Conservation (phyloP, 2,113 vertebrate species). For the Sakesphorus luctuosus region DNA sequence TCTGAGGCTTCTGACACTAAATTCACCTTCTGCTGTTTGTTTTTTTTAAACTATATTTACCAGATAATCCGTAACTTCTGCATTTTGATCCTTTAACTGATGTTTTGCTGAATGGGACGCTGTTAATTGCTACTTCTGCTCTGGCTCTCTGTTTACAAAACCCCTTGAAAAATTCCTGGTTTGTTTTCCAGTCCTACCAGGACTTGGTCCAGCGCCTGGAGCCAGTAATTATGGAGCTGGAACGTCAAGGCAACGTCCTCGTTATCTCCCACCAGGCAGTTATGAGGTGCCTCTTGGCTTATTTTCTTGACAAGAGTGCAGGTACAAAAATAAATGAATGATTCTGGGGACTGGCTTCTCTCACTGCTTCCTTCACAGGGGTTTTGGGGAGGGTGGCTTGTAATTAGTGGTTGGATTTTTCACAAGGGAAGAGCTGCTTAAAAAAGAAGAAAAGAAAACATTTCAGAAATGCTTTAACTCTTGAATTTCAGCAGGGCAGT, state of each 20-base stretch:
- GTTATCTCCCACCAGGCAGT: constrained; percentile 97
- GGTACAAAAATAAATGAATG: constrained; percentile 71
- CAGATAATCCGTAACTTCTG: background rate
- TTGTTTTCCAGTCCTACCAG: constrained; percentile 88
- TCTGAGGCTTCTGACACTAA: background rate
- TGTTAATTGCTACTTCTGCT: background rate
- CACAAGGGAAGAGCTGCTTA: background rate
- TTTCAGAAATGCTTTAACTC: background rate
- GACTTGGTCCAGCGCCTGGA: constrained; percentile 95
- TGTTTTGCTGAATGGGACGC: background rate
- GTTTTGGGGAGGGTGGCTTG: background rate
- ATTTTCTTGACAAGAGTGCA: constrained; percentile 96
- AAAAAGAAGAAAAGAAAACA: background rate
- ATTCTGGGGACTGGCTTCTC: background rate
- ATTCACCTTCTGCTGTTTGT: background rate
- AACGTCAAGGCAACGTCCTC: constrained; percentile 91
- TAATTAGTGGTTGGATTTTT: background rate
- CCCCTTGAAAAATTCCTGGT: background rate
- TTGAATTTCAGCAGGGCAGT: background rate
- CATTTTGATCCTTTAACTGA: background rate
- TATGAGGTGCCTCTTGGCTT: constrained; percentile 95
- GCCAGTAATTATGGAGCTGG: constrained; percentile 97
- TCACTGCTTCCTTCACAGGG: background rate
- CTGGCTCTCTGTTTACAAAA: background rate
- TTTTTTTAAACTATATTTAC: background rate